These are phyloP conservation scores for Ovibos moschatus DNA, from an alignment of 2,113 vertebrate genomes.

Conservation along the genomic window DNA sequence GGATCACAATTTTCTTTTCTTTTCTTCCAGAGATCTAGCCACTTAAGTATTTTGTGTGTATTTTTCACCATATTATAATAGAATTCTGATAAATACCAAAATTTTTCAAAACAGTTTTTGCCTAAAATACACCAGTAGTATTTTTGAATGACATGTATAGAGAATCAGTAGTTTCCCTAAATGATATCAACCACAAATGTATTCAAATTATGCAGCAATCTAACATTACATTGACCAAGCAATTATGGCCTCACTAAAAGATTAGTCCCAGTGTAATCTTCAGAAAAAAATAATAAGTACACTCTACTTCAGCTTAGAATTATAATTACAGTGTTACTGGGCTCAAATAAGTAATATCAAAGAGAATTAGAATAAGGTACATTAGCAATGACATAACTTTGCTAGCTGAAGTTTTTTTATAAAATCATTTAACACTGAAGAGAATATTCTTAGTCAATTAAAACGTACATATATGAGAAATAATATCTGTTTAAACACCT, in stretches of 20 bases:
- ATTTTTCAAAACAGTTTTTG: background rate
- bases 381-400: conserved; percentile 35
- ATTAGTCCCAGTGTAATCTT: conserved; percentile 31
- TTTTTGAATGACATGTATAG: background rate
- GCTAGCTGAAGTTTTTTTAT: conserved; percentile 17
- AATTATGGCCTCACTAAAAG: conserved; percentile 8
- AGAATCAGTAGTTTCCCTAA: background rate
- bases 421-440: conserved; percentile 65
- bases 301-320: conserved; percentile 49
- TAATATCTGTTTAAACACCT: conserved; percentile 10
- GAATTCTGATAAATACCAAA: background rate
- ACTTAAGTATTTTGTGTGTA: background rate
- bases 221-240: background rate
- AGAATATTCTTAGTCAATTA: conserved; percentile 64
- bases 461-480: conserved; percentile 59
- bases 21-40: background rate
- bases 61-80: background rate
- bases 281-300: conserved; percentile 47
- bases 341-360: conserved; percentile 16
- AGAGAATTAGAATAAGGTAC: conserved; percentile 31
- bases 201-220: background rate
- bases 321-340: conserved; percentile 22
- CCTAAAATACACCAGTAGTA: background rate
- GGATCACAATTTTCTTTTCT: background rate
- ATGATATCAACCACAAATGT: background rate